Evolutionary conservation across 2,797 vertebrate species (phyloP).

Genomic region (Girardinus metallicus): DNA sequence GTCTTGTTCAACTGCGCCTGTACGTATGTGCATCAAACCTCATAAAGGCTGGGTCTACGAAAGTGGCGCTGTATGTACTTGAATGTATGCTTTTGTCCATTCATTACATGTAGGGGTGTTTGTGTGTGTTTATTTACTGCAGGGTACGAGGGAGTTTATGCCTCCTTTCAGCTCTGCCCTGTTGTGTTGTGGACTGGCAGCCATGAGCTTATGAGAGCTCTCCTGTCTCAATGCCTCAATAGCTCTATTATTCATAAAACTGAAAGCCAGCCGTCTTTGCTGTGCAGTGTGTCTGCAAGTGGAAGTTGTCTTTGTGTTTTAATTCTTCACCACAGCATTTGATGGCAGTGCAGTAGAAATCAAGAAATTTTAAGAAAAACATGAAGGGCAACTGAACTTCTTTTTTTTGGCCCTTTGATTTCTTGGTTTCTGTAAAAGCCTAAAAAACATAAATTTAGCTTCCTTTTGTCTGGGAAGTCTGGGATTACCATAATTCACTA

Average conservation of each 20-base stretch:
- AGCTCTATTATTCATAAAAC: slow-evolving; percentile 73
- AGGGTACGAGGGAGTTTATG: slow-evolving; percentile 54
- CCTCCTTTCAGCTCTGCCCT: slow-evolving; percentile 54
- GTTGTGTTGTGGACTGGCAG: slow-evolving; percentile 64
- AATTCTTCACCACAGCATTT: slow-evolving; percentile 10
- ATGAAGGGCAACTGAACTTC: background rate
- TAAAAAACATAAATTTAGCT: background rate
- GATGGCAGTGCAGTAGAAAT: no score
- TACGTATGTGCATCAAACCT: slow-evolving; percentile 7
- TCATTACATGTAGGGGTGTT: background rate
- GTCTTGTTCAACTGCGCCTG: background rate
- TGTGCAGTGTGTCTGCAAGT: slow-evolving; percentile 6
- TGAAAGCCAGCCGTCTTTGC: slow-evolving; percentile 49
- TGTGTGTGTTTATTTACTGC: slow-evolving; percentile 44
- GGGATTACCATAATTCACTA: background rate
- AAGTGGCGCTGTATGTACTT: slow-evolving; percentile 9
- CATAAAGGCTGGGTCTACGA: slow-evolving; percentile 4
- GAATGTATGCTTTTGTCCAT: slow-evolving; percentile 46
- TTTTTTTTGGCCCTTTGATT: background rate
- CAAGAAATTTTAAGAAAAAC: background rate
- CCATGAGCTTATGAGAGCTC: slow-evolving; percentile 66
- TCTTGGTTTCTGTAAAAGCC: background rate
- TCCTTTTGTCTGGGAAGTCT: background rate
- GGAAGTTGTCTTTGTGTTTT: slow-evolving; percentile 25
- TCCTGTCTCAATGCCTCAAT: slow-evolving; percentile 68